Evolutionary conservation across 2,113 vertebrate species (phyloP), one percentile per base, ranked within the genome.

Genomic region (Chaetorhynchus papuensis): DNA sequence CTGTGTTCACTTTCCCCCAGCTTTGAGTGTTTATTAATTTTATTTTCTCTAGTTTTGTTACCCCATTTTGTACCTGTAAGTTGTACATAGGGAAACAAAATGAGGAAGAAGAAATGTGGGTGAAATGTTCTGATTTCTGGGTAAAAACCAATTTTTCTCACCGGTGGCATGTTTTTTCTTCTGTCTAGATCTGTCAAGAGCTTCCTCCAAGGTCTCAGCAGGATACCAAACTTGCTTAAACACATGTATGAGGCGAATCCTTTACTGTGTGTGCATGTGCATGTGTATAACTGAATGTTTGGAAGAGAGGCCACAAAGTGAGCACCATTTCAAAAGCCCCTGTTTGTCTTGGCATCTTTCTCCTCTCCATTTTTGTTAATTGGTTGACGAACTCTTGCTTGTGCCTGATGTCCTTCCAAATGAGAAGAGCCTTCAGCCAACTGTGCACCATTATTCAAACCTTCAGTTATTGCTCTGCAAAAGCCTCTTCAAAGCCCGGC

Each of bases 271-370:
- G 31, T 91, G 31, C 72, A 64, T 68, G 59, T 70, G 47, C 82
- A 64, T 84, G 63, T 70, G 49, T 61, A 93, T 75, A 93, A 83
- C 42, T 61, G n/a, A 90, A 61, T 71, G 70, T 82, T 95, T 90
- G 84, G 83, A 93, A 78, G 65, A 92, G 69, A 96, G 68, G 83
- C 90, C 86, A 71, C 60, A 72, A 89, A 96, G 91, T 70, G 65
- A 95, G 54, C 81, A 75, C 93, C 31, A 83, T 89, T 91, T 96
- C 93, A 96, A 92, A 97, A 92, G 87, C 72, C 53, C 49, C 60
- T 98, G 92, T 97, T 97, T 97, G 85, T 96, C 89, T 98, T 98
- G 97, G 96, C 93, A 13, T 94, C 90, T 90, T 76, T 69, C 77
- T 87, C 79, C 89, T 89, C 88, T 95, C 93, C 90, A 94, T 96